A percentile compares a stretch with the other conserved stretches of the same genome.
These are phyloP conservation scores for Incurvaria masculella DNA, from an alignment of 2,888 invertebrate genomes.

Conservation along the genomic window DNA sequence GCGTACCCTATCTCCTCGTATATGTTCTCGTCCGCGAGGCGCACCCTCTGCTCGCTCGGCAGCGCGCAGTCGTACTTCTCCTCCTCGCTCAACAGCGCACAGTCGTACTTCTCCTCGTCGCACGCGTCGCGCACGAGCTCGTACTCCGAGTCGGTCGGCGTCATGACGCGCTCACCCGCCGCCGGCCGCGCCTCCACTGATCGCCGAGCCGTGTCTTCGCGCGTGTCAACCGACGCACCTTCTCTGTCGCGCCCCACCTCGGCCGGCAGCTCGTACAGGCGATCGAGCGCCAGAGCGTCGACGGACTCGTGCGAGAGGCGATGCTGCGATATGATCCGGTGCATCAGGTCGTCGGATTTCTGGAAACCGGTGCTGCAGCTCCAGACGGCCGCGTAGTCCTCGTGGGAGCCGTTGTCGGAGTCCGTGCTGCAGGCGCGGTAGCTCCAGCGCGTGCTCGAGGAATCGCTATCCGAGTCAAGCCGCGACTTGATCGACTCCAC, in stretches of 20 bases:
- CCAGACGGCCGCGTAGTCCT: conserved; percentile 40
- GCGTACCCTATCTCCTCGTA: conserved; percentile 50
- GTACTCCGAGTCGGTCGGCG: neutral
- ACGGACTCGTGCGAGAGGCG: conserved; percentile 44
- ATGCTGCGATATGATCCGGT: conserved; percentile 33
- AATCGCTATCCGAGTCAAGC: conserved; percentile 36
- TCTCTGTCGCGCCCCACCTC: conserved; percentile 28
- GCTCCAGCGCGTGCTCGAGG: conserved; percentile 48
- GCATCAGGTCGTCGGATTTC: conserved; percentile 41
- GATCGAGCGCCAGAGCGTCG: conserved; percentile 34
- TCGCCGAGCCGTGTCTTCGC: conserved; percentile 30
- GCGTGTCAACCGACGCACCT: conserved; percentile 30
- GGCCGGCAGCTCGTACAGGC: conserved; percentile 37
- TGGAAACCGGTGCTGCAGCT: conserved; percentile 45
- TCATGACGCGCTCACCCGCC: conserved; percentile 13
- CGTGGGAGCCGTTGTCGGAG: conserved; percentile 24
- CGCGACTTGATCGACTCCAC: conserved; percentile 19
- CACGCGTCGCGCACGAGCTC: conserved; percentile 1
- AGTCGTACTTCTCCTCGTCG: neutral
- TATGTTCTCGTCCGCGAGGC: conserved; percentile 43
- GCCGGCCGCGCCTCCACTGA: conserved; percentile 33
- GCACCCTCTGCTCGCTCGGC: conserved; percentile 42
- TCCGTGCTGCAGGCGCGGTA: conserved; percentile 43
- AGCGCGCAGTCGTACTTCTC: conserved; percentile 48
- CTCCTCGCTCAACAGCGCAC: conserved; percentile 9